A percentile compares a stretch with the other conserved stretches of the same genome.
These are phyloP conservation scores for Desmophyllum pertusum DNA, from an alignment of 92 coral and sea anemone genomes.

Conservation along the genomic window DNA sequence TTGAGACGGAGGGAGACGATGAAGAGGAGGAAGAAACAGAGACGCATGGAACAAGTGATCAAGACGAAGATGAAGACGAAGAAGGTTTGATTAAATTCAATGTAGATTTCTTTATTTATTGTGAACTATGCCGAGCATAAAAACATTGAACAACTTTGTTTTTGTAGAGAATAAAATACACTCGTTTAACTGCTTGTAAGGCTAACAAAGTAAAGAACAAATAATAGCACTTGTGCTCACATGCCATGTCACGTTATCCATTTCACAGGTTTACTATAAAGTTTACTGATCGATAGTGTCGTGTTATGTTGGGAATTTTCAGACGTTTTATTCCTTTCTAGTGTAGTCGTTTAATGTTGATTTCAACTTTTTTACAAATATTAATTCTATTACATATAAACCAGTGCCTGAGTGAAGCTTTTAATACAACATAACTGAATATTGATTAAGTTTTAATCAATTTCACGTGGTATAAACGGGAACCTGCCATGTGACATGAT, in stretches of 20 bases:
- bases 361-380: background rate
- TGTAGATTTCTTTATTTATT: background rate
- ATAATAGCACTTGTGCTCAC: too few species aligned
- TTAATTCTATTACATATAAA: background rate
- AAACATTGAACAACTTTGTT: background rate
- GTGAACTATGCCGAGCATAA: background rate
- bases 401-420: background rate
- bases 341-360: background rate
- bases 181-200: background rate
- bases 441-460: background rate
- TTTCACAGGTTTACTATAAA: too few species aligned
- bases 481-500: background rate
- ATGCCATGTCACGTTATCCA: too few species aligned
- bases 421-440: background rate
- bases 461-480: constrained; percentile 19
- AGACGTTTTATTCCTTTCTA: background rate
- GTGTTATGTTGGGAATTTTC: background rate
- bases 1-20: constrained; percentile 97
- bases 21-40: constrained; percentile 82
- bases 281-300: background rate
- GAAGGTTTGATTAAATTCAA: constrained; percentile 29
- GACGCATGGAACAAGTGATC: constrained; percentile 35
- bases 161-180: background rate
- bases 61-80: constrained; percentile 46
- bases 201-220: background rate